These are phyloP conservation scores for Tuta absoluta DNA, from an alignment of 2,888 invertebrate species.

Conservation along the genomic window DNA sequence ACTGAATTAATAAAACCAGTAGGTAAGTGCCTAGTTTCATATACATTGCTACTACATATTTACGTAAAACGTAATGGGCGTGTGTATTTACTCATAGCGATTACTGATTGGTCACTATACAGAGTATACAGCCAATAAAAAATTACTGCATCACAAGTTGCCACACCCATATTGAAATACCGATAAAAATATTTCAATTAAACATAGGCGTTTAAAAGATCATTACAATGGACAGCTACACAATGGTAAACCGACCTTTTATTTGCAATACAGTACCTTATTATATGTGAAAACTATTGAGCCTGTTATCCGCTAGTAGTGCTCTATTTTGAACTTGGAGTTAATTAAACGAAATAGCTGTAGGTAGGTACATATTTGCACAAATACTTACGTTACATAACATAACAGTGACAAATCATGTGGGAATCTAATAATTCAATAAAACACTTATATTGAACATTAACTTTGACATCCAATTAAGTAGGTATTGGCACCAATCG, in stretches of 20 bases:
- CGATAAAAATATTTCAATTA: constrained; percentile 15
- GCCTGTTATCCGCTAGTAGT: not conserved
- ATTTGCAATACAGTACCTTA: constrained; percentile 6
- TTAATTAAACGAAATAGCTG: no score
- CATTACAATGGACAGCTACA: constrained; percentile 1
- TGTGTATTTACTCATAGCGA: not conserved
- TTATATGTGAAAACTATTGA: no score
- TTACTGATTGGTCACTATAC: constrained; percentile 1
- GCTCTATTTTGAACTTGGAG: no score
- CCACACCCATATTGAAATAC: not conserved
- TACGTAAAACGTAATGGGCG: constrained; percentile 8
- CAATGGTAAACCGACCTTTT: not conserved
- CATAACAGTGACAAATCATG: no score
- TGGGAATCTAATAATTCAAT: no score
- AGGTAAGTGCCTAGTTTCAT: not conserved
- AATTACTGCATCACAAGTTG: not conserved
- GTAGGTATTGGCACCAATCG: no score
- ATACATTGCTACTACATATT: constrained; percentile 2
- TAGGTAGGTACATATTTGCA: no score
- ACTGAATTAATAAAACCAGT: constrained; percentile 18
- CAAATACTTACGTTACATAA: no score
- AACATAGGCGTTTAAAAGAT: not conserved
- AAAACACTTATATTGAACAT: no score
- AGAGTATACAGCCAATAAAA: constrained; percentile 10
- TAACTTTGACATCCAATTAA: no score